phyloP scores from a whole-genome alignment of 2,888 invertebrate species.

The Axea sp. region DNA sequence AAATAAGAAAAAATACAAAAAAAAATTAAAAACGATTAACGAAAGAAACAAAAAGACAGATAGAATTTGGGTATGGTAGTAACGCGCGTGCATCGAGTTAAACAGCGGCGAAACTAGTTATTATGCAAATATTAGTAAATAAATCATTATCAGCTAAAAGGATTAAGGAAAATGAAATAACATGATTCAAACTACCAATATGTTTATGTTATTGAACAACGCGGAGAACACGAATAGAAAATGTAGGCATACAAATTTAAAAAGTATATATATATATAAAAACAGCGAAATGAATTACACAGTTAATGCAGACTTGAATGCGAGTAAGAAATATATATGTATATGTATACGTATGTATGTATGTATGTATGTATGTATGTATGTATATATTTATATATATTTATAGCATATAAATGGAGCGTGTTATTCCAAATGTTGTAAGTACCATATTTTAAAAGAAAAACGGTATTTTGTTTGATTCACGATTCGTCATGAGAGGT shows the following conservation, averaged over 20 bases:
- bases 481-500: too few species aligned
- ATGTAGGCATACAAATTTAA: conserved; percentile 29
- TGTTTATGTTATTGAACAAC: conserved; percentile 58
- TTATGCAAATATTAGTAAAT: conserved; percentile 62
- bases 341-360: conserved; percentile 1
- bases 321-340: conserved; percentile 18
- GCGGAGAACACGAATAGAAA: conserved; percentile 52
- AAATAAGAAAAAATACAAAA: conserved; percentile 2
- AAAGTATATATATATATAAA: conserved; percentile 11
- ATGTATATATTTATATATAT: conserved; percentile 12
- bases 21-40: conserved; percentile 20
- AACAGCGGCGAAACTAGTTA: conserved; percentile 55
- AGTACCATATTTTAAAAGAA: not conserved
- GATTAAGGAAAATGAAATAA: conserved; percentile 49
- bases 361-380: conserved; percentile 3
- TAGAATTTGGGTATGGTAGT: conserved; percentile 56
- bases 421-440: conserved; percentile 17
- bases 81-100: conserved; percentile 59
- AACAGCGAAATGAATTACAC: conserved; percentile 20
- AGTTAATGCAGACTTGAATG: conserved; percentile 22
- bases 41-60: conserved; percentile 21
- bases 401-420: too few species aligned
- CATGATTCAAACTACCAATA: conserved; percentile 67
- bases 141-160: conserved; percentile 72
- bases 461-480: too few species aligned